Evolutionary conservation across 1,140 invertebrate species (phyloP).

Genomic region (Limonius californicus): DNA sequence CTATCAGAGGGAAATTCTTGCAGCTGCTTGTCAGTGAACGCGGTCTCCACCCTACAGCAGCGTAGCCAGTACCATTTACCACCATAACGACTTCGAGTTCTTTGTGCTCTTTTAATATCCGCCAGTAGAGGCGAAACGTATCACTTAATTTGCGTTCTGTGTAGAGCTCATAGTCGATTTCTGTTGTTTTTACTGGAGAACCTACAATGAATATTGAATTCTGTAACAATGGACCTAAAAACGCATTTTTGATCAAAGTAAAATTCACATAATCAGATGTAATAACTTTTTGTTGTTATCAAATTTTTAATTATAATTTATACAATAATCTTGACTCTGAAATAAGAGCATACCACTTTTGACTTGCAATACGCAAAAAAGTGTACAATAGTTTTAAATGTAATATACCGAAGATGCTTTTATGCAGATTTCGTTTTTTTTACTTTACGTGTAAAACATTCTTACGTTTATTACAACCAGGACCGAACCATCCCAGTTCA

Average conservation of each 20-base stretch:
- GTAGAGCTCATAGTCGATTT: conserved; percentile 65
- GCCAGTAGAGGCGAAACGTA: conserved; percentile 76
- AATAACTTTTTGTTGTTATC: too few species aligned
- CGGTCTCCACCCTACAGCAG: conserved; percentile 82
- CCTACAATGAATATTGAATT: conserved; percentile 47
- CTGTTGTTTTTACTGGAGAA: conserved; percentile 60
- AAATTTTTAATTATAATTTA: too few species aligned
- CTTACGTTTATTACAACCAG: conserved; percentile 73
- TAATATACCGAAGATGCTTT: too few species aligned
- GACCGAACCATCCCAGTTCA: conserved; percentile 78
- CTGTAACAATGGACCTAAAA: background rate
- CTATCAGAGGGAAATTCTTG: conserved; percentile 69
- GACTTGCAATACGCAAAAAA: too few species aligned
- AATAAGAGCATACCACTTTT: too few species aligned
- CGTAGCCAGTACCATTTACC: conserved; percentile 80
- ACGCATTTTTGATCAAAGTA: too few species aligned
- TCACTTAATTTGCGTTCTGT: conserved; percentile 66
- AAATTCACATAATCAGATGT: too few species aligned
- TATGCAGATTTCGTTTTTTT: background rate
- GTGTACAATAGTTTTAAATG: too few species aligned
- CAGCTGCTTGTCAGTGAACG: conserved; percentile 65
- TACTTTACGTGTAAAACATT: background rate
- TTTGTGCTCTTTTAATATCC: conserved; percentile 70
- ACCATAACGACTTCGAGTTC: conserved; percentile 83
- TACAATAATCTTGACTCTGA: too few species aligned